Evolutionary conservation across 1,140 invertebrate genomes (phyloP).

Genomic region (Drosophila kikkawai): DNA sequence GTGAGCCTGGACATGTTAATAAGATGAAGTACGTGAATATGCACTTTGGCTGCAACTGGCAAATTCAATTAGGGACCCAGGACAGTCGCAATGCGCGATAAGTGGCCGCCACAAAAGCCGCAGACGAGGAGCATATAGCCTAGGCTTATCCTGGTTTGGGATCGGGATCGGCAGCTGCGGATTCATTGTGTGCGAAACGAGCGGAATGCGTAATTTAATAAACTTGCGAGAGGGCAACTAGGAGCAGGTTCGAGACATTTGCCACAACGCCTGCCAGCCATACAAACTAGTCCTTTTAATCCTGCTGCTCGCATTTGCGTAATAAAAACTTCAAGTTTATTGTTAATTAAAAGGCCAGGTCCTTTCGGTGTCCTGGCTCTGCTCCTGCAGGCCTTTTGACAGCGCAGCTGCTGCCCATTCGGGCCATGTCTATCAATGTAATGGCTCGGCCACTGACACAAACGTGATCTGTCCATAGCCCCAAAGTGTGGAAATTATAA

Average conservation of each 20-base stretch:
- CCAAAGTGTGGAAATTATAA: constrained; percentile 80
- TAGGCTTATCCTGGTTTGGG: constrained; percentile 55
- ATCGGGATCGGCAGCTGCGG: constrained; percentile 29
- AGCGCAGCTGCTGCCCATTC: constrained; percentile 31
- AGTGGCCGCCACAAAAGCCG: constrained; percentile 62
- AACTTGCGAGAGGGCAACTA: constrained; percentile 43
- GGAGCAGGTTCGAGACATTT: constrained; percentile 44
- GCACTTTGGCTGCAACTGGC: constrained; percentile 36
- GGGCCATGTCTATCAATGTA: constrained; percentile 71
- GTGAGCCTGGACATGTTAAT: constrained; percentile 76
- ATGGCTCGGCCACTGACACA: constrained; percentile 63
- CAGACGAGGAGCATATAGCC: constrained; percentile 32
- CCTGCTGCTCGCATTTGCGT: constrained; percentile 39
- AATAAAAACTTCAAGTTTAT: constrained; percentile 78
- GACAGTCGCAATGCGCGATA: constrained; percentile 58
- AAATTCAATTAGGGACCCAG: constrained; percentile 70
- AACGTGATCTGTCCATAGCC: constrained; percentile 44
- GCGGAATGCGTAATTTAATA: constrained; percentile 80
- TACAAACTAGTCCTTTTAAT: constrained; percentile 60
- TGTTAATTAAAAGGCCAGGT: constrained; percentile 78
- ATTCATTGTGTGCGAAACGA: constrained; percentile 74
- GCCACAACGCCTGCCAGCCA: constrained; percentile 62
- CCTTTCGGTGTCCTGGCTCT: background rate
- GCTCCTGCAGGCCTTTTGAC: constrained; percentile 36
- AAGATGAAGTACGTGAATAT: constrained; percentile 71